Percentiles rank a stretch among this genome's conserved stretches.
Conservation (phyloP, 2,888 invertebrate species). For the Beris chalybata region DNA sequence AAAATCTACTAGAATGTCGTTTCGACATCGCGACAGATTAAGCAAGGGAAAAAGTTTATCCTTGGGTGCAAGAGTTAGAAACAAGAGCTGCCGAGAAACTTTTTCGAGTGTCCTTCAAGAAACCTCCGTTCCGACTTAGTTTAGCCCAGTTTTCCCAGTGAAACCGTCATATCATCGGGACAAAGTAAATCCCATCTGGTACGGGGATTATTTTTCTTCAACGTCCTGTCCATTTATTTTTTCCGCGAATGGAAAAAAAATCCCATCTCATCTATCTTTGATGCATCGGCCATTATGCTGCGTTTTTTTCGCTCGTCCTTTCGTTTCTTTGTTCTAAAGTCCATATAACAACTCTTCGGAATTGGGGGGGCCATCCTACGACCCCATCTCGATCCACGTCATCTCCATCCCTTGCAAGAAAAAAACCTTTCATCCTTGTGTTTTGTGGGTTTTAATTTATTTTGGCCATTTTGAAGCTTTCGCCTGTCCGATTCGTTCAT, state of each 20-base stretch:
- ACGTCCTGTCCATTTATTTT: constrained; percentile 25
- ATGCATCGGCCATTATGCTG: constrained; percentile 32
- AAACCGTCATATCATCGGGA: constrained; percentile 3
- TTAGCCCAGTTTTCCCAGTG: constrained; percentile 26
- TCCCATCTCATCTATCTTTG: constrained; percentile 31
- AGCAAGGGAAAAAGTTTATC: constrained; percentile 22
- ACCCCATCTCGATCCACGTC: constrained; percentile 23
- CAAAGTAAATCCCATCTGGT: constrained; percentile 27
- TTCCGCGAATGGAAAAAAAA: constrained; percentile 5
- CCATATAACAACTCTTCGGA: constrained; percentile 20
- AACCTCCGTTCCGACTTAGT: constrained; percentile 15
- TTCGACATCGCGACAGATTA: constrained; percentile 19
- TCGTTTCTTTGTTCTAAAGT: constrained; percentile 12
- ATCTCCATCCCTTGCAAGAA: constrained; percentile 22
- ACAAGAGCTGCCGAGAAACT: constrained; percentile 6
- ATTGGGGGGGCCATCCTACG: constrained; percentile 6
- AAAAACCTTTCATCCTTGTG: constrained; percentile 28
- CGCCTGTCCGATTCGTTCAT: constrained; percentile 38
- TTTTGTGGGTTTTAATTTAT: constrained; percentile 39
- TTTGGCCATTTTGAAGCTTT: constrained; percentile 40
- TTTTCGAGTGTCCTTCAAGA: constrained; percentile 31
- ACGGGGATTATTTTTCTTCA: constrained; percentile 29
- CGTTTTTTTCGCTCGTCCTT: constrained; percentile 11
- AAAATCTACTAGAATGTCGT: constrained; percentile 9
- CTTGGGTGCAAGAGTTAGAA: background rate